Evolutionary conservation across 2,888 invertebrate genomes (phyloP), one percentile per base, ranked within the genome.

Genomic region (Agrenia bidenticulata): DNA sequence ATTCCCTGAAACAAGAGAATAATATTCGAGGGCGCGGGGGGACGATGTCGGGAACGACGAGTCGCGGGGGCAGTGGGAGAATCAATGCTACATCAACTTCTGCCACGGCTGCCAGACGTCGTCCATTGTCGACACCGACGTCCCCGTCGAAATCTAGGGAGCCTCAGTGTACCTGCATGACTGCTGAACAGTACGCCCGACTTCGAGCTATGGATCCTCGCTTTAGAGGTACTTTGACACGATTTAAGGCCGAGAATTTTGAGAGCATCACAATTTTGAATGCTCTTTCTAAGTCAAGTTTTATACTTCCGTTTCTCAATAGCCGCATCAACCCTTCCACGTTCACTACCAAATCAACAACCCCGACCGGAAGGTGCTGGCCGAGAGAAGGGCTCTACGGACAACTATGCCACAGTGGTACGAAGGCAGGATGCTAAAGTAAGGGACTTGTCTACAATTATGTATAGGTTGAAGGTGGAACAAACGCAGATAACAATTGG

Each of bases 81-180:
- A 76, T 75, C 59, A 91, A 91, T 81, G 86, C 88, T 80, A 92
- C 92, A 81, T 72, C 76, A 51, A 63, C 63, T 19, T 51, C 65
- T 13, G 67, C 60, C 53, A 32, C 72, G 64, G 70, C 64, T 51
- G 74, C 73, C 66, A 61, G 69, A 63, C 87, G 93, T 83, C 93
- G 92, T 84, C 92, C 92, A 57, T 84, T 92, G 76, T 95, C 94
- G 79, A 96, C 94, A 51, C 94, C 94, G 56, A 94, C 94, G 24
- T 94, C 94, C 74, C 94, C 95, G 61, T 93, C 91, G 78, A 85
- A 90, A 77, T 87, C 88, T 67, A 75, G 80, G 72, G 94, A 94
- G 81, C 91, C 92, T 51, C 94, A 94, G 80, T 94, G 94, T 83
- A 94, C 94, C 73, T 94, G 94, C 57, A 94, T 94, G 94, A 89